A percentile compares a stretch with the other conserved stretches of the same genome.
Evolutionary conservation across 2,113 vertebrate species (phyloP).

Genomic region (Cyrtonyx montezumae): DNA sequence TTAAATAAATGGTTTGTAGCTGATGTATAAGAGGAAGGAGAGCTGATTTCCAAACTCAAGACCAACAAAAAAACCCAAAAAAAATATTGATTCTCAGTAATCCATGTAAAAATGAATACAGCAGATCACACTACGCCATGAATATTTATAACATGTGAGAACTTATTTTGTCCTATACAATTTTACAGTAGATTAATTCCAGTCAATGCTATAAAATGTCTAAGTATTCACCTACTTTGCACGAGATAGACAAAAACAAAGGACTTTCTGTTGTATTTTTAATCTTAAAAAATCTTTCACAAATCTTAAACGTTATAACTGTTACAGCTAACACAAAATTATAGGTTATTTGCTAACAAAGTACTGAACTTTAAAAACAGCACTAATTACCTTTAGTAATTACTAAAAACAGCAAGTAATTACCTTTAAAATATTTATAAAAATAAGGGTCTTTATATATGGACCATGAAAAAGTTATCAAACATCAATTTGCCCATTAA

Average conservation of each 20-base stretch:
- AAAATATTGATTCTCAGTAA: neutral
- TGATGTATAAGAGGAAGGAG: neutral
- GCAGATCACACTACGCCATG: neutral
- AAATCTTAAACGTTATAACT: neutral
- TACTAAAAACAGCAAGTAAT: too few species aligned
- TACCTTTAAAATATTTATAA: neutral
- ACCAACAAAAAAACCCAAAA: fast-evolving
- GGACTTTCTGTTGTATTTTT: too few species aligned
- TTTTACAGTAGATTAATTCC: neutral
- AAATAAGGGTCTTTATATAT: neutral
- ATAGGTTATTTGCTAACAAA: neutral
- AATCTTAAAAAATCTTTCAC: neutral
- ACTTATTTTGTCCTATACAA: neutral
- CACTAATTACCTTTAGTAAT: neutral
- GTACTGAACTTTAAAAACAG: neutral
- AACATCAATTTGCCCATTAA: neutral
- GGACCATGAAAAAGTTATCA: neutral
- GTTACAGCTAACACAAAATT: neutral
- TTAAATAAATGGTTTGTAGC: neutral
- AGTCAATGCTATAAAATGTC: neutral
- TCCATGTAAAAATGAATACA: neutral
- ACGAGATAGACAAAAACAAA: neutral
- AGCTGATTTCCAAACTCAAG: neutral
- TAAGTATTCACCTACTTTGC: neutral
- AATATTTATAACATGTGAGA: neutral